Conservation (phyloP, 2,113 vertebrate genomes). For the Sclerurus mexicanus region DNA sequence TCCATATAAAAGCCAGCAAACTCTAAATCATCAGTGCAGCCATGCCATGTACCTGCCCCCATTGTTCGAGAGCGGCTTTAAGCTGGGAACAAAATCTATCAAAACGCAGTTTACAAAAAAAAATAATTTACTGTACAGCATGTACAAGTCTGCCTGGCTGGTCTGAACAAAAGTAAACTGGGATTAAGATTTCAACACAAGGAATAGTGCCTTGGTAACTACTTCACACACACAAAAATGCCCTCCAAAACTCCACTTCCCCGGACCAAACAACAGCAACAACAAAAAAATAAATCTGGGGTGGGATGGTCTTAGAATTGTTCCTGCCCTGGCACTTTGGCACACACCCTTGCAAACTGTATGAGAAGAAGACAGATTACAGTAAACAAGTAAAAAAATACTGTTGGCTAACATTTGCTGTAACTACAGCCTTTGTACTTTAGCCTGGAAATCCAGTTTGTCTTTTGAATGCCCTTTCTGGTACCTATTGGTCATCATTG, state of each 20-base stretch:
- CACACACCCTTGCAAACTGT: background rate
- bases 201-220: background rate
- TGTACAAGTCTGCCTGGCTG: background rate
- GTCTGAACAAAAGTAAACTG: background rate
- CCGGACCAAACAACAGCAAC: background rate
- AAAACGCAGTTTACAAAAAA: conserved; percentile 20
- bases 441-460: background rate
- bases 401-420: background rate
- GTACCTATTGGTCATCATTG: background rate
- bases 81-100: conserved; percentile 36
- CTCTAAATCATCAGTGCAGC: conserved; percentile 43
- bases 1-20: conserved; percentile 50
- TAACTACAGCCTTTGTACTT: background rate
- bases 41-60: background rate
- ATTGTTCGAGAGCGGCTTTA: conserved; percentile 42
- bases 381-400: background rate
- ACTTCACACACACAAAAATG: background rate
- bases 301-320: background rate
- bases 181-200: background rate
- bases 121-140: background rate
- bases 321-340: background rate
- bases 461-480: background rate
- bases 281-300: background rate
- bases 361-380: background rate
- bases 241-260: too few species aligned